Base-by-base conservation (phyloP, 2,113 vertebrate genomes). In the Tringa solitaria region DNA sequence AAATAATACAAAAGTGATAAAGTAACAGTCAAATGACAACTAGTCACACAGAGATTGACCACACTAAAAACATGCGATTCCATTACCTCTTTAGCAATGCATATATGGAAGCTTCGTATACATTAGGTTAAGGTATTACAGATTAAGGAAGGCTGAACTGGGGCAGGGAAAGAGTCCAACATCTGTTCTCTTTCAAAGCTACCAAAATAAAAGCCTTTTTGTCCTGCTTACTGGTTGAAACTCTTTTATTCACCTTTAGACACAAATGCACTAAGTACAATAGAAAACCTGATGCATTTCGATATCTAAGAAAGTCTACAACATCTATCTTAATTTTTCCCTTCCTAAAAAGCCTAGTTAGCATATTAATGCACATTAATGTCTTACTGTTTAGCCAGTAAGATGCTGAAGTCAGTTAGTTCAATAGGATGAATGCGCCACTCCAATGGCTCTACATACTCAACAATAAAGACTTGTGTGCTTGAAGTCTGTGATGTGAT, bases 331-430 rank as follows among this genome's bases (percentile, higher is more conserved):
- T 70, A 22, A 92, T 91, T 95, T 91, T 76, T 33, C 30, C 77
- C 82, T 89, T 12, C 63, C 93, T n/a, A 95, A 93, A 89, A 73
- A 63, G 72, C 46, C 86, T 91, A 79, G 84, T 96, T 94, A 95
- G 88, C 90, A 97, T 91, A 79, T 82, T 96, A 96, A 97, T 94
- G 54, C 84, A 73, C 83, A 87, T 61, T 92, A 90, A 92, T 48
- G 85, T 75, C 37, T 91, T 84, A 77, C 76, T 78, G 64, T n/a
- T 90, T 39, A 96, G 74, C 48, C 90, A 95, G 75, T 91, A 88
- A 88, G 80, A 94, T 67, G 56, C 24, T 90, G 43, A 93, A 94
- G 43, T 92, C n/a, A 93, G 76, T 75, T 96, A 93, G 76, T 73
- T 97, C 78, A 94, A 65, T 41, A 72, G 79, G 59, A 85, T 91